These are phyloP conservation scores for Macaria liturata DNA, from an alignment of 2,888 invertebrate species.

Conservation along the genomic window DNA sequence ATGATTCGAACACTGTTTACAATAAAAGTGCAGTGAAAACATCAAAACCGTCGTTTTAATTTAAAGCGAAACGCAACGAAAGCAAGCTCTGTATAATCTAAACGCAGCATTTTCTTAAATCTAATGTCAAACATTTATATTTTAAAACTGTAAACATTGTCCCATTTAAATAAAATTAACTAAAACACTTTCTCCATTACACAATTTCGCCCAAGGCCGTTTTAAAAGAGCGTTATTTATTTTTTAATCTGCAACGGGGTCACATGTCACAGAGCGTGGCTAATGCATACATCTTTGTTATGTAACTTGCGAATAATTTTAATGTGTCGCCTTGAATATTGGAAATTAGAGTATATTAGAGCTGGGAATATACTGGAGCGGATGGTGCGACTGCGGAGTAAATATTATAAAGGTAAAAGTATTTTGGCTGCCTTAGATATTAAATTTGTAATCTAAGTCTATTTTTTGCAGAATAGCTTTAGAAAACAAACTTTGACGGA, in stretches of 20 bases:
- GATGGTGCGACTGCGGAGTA: constrained; percentile 2
- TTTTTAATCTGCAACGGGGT: constrained; percentile 31
- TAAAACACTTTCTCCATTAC: constrained; percentile 1
- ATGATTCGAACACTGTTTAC: too few species aligned
- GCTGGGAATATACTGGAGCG: constrained; percentile 5
- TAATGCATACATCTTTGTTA: constrained; percentile 47
- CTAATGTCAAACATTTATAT: too few species aligned
- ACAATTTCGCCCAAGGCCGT: constrained; percentile 18
- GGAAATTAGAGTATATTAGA: constrained; percentile 27
- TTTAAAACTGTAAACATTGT: neutral
- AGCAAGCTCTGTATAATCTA: too few species aligned
- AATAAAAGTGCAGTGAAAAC: too few species aligned
- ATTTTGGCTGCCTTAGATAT: too few species aligned
- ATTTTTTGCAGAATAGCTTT: too few species aligned
- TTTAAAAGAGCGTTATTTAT: constrained; percentile 10
- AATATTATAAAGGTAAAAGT: too few species aligned
- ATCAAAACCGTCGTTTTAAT: too few species aligned
- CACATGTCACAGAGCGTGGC: constrained; percentile 34
- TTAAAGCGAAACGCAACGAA: too few species aligned
- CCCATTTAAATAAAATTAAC: neutral
- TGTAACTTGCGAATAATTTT: constrained; percentile 33
- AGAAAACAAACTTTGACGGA: too few species aligned
- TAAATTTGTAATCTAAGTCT: too few species aligned
- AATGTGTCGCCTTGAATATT: constrained; percentile 29
- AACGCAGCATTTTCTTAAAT: too few species aligned